phyloP scores from a whole-genome alignment of 2,888 invertebrate species.

The Caenorhabditis japonica region DNA sequence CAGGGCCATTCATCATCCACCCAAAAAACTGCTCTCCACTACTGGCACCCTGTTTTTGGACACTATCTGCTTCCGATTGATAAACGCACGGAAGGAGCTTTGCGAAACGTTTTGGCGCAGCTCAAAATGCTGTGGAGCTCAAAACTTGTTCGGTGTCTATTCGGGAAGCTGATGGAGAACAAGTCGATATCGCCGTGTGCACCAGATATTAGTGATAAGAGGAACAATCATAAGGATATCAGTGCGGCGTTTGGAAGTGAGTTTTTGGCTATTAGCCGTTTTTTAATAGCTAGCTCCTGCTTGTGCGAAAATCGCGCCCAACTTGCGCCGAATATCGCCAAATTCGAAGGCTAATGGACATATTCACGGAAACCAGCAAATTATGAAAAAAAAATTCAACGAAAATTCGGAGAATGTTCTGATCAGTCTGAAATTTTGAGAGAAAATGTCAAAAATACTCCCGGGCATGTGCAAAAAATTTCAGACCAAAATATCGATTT shows the following conservation, averaged over 20 bases:
- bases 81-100: constrained; percentile 83
- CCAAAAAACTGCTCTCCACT: constrained; percentile 77
- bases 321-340: too few species aligned
- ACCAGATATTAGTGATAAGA: neutral
- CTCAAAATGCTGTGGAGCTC: constrained; percentile 84
- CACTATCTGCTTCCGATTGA: constrained; percentile 78
- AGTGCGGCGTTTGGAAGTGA: constrained; percentile 53
- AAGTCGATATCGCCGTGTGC: constrained; percentile 6
- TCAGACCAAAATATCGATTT: too few species aligned
- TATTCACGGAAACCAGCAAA: too few species aligned
- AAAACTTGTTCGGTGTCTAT: constrained; percentile 38
- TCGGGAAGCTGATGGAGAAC: constrained; percentile 25
- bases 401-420: too few species aligned
- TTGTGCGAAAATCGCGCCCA: constrained; percentile 3
- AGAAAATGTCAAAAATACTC: too few species aligned
- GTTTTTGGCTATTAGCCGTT: constrained; percentile 1
- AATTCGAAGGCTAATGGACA: too few species aligned
- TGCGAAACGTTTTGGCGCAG: constrained; percentile 83
- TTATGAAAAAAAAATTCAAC: too few species aligned
- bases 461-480: too few species aligned
- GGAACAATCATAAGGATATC: constrained; percentile 50
- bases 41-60: constrained; percentile 97
- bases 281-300: too few species aligned
- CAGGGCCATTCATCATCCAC: neutral
- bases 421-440: too few species aligned